A percentile compares a stretch with the other conserved stretches of the same genome.
These are phyloP conservation scores for Schizopygopsis pylzovi DNA, from an alignment of 2,797 vertebrate species.

Conservation along the genomic window DNA sequence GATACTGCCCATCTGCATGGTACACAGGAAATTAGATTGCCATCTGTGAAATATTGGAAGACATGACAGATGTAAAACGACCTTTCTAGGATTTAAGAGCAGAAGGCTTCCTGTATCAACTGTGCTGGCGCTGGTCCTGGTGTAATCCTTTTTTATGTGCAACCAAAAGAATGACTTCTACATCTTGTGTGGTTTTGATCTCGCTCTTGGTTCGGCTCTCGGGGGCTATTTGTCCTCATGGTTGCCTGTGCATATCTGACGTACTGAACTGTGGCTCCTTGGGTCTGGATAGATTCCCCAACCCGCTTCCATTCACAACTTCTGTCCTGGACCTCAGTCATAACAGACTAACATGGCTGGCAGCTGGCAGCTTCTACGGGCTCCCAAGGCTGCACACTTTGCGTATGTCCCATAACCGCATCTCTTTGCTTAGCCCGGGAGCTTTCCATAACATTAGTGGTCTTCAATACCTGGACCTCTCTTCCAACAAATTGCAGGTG, in stretches of 20 bases:
- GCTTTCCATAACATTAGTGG: conserved; percentile 84
- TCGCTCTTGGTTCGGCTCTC: conserved; percentile 57
- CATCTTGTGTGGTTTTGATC: conserved; percentile 68
- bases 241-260: conserved; percentile 89
- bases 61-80: conserved; percentile 3
- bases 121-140: not conserved
- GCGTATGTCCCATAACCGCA: conserved; percentile 83
- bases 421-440: conserved; percentile 73
- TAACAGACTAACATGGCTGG: conserved; percentile 84
- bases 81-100: conserved; percentile 25
- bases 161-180: conserved; percentile 68
- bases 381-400: conserved; percentile 83
- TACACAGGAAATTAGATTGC: not conserved
- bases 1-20: conserved; percentile 15
- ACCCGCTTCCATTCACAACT: conserved; percentile 73
- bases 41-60: conserved; percentile 26
- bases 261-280: conserved; percentile 86
- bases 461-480: conserved; percentile 88
- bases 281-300: conserved; percentile 78
- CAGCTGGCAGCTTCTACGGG: conserved; percentile 75
- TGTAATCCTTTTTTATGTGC: conserved; percentile 20
- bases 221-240: conserved; percentile 75
- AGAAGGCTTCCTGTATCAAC: conserved; percentile 22
- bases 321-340: conserved; percentile 89
- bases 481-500: conserved; percentile 84